Base-by-base conservation (phyloP, 1,140 invertebrate genomes). In the Heliothis virescens region DNA sequence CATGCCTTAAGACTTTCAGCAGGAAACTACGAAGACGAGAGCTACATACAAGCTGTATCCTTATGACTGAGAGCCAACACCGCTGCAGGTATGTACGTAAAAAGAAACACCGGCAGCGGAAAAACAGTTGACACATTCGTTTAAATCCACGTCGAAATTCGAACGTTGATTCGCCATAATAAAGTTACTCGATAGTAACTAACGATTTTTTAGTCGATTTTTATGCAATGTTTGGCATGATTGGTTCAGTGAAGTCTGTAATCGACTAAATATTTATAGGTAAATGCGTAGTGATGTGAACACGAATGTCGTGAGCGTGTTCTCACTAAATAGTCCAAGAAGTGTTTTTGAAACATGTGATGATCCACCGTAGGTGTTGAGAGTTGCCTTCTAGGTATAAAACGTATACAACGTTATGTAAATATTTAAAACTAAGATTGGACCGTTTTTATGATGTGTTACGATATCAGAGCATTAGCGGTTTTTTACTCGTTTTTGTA, bases 1-100 rank as follows among this genome's bases (percentile, higher is more conserved):
- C 98, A 99, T 86, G 96, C 97, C n/a, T 95, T 97, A 47, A 86
- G 91, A 59, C 71, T 94, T 0, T 86, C 92, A 1, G 85, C 89
- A 0, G 84, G 87, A 10, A 82, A 84, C 57, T 91, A 89, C 59
- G 91, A 93, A 74, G 91, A 94, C 67, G 88, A 93, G 15, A 86
- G 83, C 1, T 92, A 90, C 48, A 86, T 94, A 18, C 83, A 88
- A 7, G 83, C 86, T 0, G 88, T 94, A 29, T 85, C 89, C 7
- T 94, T 94, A 94, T 94, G 93, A 94, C 92, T 94, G 88, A 85
- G 80, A 72, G 89, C 88, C 26, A 86, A 81, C 52, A 87, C 90
- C 87, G 79, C 87, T 52, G 85, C 84, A 87, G 89, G 78, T 62
- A 48, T 59, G 21, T 57, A 78, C 34, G 80, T 81, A 29, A 85